These are phyloP conservation scores for Bombyx huttoni DNA, from an alignment of 2,888 invertebrate species.

Conservation along the genomic window DNA sequence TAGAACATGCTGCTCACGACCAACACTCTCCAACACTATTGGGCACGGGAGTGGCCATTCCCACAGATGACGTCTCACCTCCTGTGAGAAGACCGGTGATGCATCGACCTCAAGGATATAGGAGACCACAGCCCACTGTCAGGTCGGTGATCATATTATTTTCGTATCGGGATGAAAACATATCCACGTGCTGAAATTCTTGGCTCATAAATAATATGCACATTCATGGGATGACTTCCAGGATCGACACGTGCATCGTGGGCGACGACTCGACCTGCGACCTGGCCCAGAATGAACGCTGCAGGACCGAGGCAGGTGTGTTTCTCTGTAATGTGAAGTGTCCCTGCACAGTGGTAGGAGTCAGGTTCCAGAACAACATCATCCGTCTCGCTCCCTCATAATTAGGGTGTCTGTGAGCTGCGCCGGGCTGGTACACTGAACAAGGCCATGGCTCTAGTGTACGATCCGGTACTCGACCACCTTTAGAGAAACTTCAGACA, in stretches of 20 bases:
- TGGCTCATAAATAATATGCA: background rate
- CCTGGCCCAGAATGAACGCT: constrained; percentile 88
- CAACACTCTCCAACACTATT: constrained; percentile 22
- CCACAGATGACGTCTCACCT: constrained; percentile 70
- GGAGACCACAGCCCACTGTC: constrained; percentile 79
- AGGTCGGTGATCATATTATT: constrained; percentile 41
- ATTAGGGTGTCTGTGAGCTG: no score
- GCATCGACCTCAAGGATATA: constrained; percentile 45
- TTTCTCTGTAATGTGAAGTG: background rate
- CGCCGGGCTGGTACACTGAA: no score
- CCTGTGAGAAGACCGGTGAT: constrained; percentile 26
- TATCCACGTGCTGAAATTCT: no score
- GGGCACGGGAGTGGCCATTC: constrained; percentile 78
- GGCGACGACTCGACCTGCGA: constrained; percentile 94
- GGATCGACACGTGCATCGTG: constrained; percentile 95
- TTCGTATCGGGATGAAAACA: no score
- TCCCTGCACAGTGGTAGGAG: no score
- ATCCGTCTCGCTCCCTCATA: no score
- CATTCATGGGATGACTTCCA: constrained; percentile 17
- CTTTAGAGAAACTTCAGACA: no score
- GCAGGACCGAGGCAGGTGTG: constrained; percentile 81
- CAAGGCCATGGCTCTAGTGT: no score
- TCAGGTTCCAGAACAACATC: no score
- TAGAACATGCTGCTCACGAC: constrained; percentile 18
- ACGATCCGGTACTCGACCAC: no score